Base-by-base conservation (phyloP, 1,140 invertebrate genomes). In the Melipona quadrifasciata region DNA sequence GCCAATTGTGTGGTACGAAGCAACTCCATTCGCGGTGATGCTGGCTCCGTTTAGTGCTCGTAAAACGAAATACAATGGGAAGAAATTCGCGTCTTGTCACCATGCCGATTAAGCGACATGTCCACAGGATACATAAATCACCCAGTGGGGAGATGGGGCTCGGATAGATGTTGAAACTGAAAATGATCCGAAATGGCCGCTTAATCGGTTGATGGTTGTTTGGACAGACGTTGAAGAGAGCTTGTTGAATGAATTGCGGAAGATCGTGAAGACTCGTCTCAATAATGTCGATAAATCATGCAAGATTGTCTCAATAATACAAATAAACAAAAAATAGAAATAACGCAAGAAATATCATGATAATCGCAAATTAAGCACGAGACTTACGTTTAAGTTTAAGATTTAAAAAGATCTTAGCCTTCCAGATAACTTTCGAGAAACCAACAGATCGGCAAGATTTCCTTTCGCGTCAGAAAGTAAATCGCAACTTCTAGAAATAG, bases 41-140 rank as follows among this genome's bases (percentile, higher is more conserved):
- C 14, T 31, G 31, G 31, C 31, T 1, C 1, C 31, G 31, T 31
- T 31, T 31, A 31, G 31, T 31, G 31, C 31, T 31, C 31, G 31
- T 31, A 31, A 31, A 65, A 65, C 24, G 17, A 19, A 57, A 47
- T 21, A 55, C 27, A 74, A 39, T n/a, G 47, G 39, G n/a, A 21
- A 51, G 39, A 11, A 2, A 31, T 27, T 47, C 17, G 34, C 72
- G 55, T 53, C 64, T 77, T 58, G 73, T 51, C 19, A 31, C 39
- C 72, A 76, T 82, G 76, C 80, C 73, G 64, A 82, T 82, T 53
- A n/a, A 39, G 31, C 80, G 80, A 77, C 73, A 64, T 77, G 80
- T 76, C 64, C 80, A 17, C 80, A 68, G 80, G 80, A 82, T 82
- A 64, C 80, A 77, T 82, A 68, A 82, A 68, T 82, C 73, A 68